Base-by-base conservation (phyloP, 2,113 vertebrate species). In the Odontesthes bonariensis region DNA sequence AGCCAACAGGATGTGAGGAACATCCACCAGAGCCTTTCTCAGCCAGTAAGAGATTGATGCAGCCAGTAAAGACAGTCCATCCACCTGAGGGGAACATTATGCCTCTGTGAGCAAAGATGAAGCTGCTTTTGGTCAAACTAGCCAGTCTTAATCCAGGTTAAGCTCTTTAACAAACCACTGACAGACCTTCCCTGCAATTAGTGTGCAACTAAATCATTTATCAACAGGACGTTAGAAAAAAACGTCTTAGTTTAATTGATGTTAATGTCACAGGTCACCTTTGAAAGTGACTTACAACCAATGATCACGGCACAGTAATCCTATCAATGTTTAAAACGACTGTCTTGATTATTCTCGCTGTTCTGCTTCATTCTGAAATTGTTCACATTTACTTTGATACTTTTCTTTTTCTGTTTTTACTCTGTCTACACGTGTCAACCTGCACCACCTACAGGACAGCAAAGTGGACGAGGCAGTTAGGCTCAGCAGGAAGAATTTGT, bases 41-140 rank as follows among this genome's bases (percentile, higher is more conserved):
- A 98, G 90, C 98, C 97, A 99, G 60, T 97, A 90, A 81, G 93
- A 95, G 70, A 99, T 88, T 5, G 96, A 95, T 13, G 98, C 96
- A 7, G 96, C 95, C 79, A 99, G 89, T 71, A 99, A 94, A 1
- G 97, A 95, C 6, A 99, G 91, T 5, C 98, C 98, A 4, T 99
- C 97, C 56, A 96, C 95, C 96, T 97, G 81, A 0, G 53, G 16
- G 20, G 33, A 23, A 27, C 69, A 73, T 40, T n/a, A 47, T 4
- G 10, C 6, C 10, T 38, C 35, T 38, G 23, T 7, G 32, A 47
- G 22, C 14, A 38, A 8, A 10, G 35, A 53, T 47, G 49, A 33
- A 49, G 27, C 54, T 46, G 20, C 59, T 52, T 2, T 6, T 32
- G 38, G 38, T 11, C 6, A 13, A 68, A 62, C 13, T n/a, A 5